phyloP scores from a whole-genome alignment of 64 coral and sea anemone genomes.

The Acropora yongei region DNA sequence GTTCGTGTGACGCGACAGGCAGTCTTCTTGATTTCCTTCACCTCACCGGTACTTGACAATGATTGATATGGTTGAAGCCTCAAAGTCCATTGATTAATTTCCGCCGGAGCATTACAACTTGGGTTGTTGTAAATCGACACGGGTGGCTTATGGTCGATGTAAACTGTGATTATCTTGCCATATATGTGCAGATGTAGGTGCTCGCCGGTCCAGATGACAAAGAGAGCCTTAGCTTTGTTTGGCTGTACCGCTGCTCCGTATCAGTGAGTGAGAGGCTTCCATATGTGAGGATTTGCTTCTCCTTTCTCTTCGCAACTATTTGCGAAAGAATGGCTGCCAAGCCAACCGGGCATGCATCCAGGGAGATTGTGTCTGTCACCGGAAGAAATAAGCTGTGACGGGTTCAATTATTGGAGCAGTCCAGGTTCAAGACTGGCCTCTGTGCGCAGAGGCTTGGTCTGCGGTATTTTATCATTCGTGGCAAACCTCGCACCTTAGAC shows the following conservation, averaged over 20 bases:
- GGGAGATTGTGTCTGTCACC: too few species aligned
- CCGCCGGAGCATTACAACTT: not conserved
- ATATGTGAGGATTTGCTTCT: constrained; percentile 9
- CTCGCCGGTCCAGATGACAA: not conserved
- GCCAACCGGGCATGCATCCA: too few species aligned
- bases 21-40: constrained; percentile 56
- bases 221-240: not conserved
- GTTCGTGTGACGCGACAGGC: constrained; percentile 49
- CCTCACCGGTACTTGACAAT: constrained; percentile 47
- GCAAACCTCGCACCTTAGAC: constrained; percentile 42
- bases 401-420: too few species aligned
- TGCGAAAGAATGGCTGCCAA: too few species aligned
- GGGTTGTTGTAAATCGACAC: not conserved
- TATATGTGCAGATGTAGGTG: not conserved
- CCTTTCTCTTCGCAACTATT: too few species aligned
- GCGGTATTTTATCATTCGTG: not conserved
- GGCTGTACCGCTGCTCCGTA: constrained; percentile 9
- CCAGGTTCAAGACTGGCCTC: constrained; percentile 6
- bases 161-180: not conserved
- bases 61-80: constrained; percentile 74
- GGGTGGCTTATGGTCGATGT: not conserved
- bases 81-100: not conserved
- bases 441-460: constrained; percentile 41
- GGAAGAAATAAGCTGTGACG: too few species aligned
- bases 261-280: constrained; percentile 15